phyloP scores from a whole-genome alignment of 2,888 invertebrate genomes.

The Pseudococcus viburni region DNA sequence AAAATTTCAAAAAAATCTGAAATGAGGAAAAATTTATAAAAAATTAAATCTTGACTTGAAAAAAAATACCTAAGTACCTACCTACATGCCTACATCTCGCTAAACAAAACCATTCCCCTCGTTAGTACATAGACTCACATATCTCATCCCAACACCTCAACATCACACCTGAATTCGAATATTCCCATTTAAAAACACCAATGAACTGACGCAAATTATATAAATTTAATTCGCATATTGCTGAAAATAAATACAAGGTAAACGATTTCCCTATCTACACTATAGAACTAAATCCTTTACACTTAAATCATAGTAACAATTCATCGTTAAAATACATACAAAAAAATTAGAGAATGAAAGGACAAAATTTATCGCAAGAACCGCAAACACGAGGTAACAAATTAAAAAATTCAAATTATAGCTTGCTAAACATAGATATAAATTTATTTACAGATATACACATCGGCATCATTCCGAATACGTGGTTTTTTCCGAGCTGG shows the following conservation, averaged over 20 bases:
- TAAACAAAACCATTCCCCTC: too few species aligned
- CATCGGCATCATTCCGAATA: constrained; percentile 73
- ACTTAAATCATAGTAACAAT: constrained; percentile 28
- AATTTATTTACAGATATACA: constrained; percentile 38
- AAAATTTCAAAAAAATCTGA: too few species aligned
- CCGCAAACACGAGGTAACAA: constrained; percentile 20
- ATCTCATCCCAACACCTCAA: too few species aligned
- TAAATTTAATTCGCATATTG: constrained; percentile 51
- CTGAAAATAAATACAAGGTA: constrained; percentile 56
- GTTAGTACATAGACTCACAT: too few species aligned
- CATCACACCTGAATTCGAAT: too few species aligned
- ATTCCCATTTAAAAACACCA: neutral
- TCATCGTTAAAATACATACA: constrained; percentile 28
- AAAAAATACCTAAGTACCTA: too few species aligned
- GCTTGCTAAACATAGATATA: neutral
- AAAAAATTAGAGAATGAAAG: neutral
- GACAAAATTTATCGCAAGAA: constrained; percentile 39
- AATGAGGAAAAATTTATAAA: too few species aligned
- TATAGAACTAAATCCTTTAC: neutral
- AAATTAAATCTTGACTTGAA: too few species aligned
- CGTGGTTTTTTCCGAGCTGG: constrained; percentile 75
- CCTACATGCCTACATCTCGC: too few species aligned
- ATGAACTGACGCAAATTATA: constrained; percentile 8
- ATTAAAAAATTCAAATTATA: constrained; percentile 36
- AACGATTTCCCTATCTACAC: constrained; percentile 45